Evolutionary conservation across 1,140 invertebrate species (phyloP).

Genomic region (Drosophila bocqueti): DNA sequence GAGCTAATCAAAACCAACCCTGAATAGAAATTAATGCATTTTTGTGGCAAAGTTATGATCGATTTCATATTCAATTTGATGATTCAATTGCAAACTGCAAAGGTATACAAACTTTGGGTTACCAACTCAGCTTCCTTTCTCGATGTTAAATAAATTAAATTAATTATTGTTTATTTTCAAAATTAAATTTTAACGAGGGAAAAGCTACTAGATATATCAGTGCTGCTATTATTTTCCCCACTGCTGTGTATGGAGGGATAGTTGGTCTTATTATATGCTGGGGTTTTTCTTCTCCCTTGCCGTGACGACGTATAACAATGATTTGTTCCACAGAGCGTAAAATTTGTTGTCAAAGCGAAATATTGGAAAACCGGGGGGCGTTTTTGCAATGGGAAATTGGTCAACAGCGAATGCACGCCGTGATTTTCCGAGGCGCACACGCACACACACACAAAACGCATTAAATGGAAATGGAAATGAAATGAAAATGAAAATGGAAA

Average conservation of each 20-base stretch:
- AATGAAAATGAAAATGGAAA: slow-evolving; percentile 17
- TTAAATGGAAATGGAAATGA: slow-evolving; percentile 9
- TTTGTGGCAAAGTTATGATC: no score
- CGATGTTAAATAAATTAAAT: neutral
- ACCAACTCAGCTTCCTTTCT: neutral
- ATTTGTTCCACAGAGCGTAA: slow-evolving; percentile 42
- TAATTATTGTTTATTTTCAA: neutral
- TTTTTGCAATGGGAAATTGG: neutral
- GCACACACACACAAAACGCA: slow-evolving; percentile 7
- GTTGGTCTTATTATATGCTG: slow-evolving; percentile 23
- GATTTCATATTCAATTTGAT: no score
- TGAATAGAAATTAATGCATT: no score
- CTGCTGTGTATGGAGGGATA: neutral
- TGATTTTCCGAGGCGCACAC: neutral
- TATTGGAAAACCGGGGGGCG: slow-evolving; percentile 16
- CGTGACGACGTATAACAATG: slow-evolving; percentile 29
- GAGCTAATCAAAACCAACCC: no score
- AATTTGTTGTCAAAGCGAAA: slow-evolving; percentile 41
- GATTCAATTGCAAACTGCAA: no score
- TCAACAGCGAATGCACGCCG: neutral
- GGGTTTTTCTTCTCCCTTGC: neutral
- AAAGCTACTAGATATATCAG: neutral
- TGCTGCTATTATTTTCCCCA: neutral
- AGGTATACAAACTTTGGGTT: no score
- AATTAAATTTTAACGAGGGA: neutral